These are phyloP conservation scores for Anthonomus grandis DNA, from an alignment of 1,140 invertebrate species.

Conservation along the genomic window DNA sequence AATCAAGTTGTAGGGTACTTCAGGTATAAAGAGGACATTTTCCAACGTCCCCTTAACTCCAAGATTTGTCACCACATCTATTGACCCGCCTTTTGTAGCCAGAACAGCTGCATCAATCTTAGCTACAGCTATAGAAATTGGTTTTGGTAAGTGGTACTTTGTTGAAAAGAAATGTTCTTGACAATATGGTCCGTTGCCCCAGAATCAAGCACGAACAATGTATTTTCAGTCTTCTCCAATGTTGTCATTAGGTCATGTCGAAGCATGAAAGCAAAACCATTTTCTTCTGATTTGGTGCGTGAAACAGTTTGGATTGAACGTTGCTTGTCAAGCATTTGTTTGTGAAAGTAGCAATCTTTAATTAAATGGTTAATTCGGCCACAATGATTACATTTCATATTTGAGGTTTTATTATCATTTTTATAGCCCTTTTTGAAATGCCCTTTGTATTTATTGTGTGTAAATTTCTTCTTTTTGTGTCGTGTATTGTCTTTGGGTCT, in stretches of 20 bases:
- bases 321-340: too few species aligned
- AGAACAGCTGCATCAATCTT: not conserved
- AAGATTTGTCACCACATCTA: not conserved
- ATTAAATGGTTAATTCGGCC: too few species aligned
- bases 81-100: not conserved
- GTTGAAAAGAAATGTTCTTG: not conserved
- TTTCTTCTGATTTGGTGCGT: too few species aligned
- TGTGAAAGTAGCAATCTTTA: too few species aligned
- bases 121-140: not conserved
- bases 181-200: not conserved
- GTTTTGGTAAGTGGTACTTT: not conserved
- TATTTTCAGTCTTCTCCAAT: not conserved
- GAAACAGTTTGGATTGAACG: too few species aligned
- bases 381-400: too few species aligned
- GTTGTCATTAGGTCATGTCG: not conserved
- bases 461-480: too few species aligned
- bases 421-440: too few species aligned
- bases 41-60: constrained; percentile 1
- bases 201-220: not conserved
- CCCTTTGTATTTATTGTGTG: too few species aligned
- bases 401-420: too few species aligned
- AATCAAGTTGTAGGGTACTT: not conserved
- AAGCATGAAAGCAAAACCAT: not conserved
- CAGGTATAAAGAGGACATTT: not conserved
- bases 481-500: too few species aligned